Conservation (phyloP, 2,113 vertebrate species). For the Sciurus niger region DNA sequence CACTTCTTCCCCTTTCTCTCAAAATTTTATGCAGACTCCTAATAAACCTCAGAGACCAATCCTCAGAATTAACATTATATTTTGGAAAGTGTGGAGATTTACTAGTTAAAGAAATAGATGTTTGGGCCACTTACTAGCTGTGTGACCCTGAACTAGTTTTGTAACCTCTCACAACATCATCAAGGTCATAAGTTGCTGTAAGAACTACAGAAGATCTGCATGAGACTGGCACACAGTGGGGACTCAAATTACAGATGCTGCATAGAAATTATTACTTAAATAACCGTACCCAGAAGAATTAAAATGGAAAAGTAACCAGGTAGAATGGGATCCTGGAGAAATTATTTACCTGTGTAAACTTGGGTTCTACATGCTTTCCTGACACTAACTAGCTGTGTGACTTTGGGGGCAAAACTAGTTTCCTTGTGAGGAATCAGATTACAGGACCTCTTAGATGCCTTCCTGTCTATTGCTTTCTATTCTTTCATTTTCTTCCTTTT, state of each 20-base stretch:
- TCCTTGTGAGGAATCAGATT: neutral
- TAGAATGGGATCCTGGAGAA: neutral
- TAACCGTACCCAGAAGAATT: neutral
- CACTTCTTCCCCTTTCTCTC: neutral
- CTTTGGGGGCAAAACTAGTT: neutral
- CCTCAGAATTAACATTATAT: neutral
- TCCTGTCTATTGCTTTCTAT: neutral
- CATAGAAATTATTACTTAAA: neutral
- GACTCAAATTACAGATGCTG: neutral
- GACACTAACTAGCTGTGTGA: neutral
- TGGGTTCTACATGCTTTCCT: neutral
- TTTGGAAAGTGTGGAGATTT: neutral
- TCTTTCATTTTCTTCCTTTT: constrained; percentile 43
- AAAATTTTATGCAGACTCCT: neutral
- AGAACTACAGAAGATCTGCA: neutral
- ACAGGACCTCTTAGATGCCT: neutral
- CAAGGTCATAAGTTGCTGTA: neutral
- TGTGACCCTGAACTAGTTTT: neutral
- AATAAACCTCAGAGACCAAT: neutral
- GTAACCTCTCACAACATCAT: neutral
- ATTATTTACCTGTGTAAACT: neutral
- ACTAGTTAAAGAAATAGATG: neutral
- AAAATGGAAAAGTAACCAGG: neutral
- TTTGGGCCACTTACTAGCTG: neutral
- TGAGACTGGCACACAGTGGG: neutral